Evolutionary conservation across 1,140 invertebrate genomes (phyloP), one percentile per base, ranked within the genome.

Genomic region (Galendromus occidentalis): DNA sequence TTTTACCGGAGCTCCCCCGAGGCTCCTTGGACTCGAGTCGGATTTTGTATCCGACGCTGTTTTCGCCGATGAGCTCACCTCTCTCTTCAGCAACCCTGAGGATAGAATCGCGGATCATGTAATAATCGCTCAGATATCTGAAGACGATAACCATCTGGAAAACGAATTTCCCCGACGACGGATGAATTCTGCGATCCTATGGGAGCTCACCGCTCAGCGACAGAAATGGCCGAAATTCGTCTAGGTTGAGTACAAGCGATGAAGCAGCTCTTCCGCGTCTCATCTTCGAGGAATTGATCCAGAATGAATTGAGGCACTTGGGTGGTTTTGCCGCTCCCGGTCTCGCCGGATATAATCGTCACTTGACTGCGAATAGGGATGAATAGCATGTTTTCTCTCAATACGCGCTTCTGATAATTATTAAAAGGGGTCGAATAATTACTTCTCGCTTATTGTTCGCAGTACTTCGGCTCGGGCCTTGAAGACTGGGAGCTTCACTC

Each of bases 181-280:
- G n/a, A 44, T 44, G 42, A 44, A 44, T 14, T n/a, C 14, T 12
- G n/a, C n/a, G 25, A 17, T 14, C 4, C 4, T 6, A 6, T 9
- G 33, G 9, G 9, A 59, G 17, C 51, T 25, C 25, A 59, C 80
- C 71, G 86, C 80, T 79, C 91, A 74, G 77, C 85, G 0, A 95
- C 84, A 29, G 86, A 84, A 1, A 95, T 82, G 0, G 92, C 91
- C 1, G 91, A 86, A 22, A 98, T 82, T 68, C 93, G 79, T 44
- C 91, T 80, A 0, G 94, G 94, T 75, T 96, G 88, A 0, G 91
- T 92, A 72, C 90, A 92, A 72, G 97, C 84, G 69, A 98, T 87
- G 33, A 89, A 80, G 70, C 87, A 86, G 78, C 84, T 84, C 29
- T 84, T 83, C 65, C 88, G 84, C 76, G 87, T 83, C 0, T 86